These are phyloP conservation scores for Gorsachius goisagi DNA, from an alignment of 2,113 vertebrate species.

Conservation along the genomic window DNA sequence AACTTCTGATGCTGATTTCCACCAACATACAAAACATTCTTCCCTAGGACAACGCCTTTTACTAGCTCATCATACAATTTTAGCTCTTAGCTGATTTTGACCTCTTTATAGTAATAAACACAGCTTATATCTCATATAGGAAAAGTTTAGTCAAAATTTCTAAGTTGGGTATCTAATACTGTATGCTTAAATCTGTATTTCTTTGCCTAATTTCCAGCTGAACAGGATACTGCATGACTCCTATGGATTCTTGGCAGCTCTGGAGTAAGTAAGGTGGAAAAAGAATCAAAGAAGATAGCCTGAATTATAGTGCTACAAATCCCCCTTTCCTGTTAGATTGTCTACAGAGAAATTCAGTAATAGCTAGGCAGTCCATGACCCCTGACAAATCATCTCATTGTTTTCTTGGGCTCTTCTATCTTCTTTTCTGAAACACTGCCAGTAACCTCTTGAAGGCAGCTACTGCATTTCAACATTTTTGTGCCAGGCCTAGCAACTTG, in stretches of 20 bases:
- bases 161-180: neutral
- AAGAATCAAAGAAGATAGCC: neutral
- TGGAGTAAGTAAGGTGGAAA: neutral
- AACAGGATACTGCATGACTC: neutral
- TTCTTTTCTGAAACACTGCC: neutral
- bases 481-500: neutral
- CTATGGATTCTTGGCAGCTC: neutral
- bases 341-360: constrained; percentile 1
- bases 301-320: neutral
- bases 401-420: neutral
- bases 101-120: neutral
- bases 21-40: neutral
- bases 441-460: neutral
- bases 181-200: neutral
- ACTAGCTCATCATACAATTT: neutral
- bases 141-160: neutral
- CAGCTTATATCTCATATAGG: neutral
- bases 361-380: neutral
- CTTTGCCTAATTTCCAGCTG: neutral
- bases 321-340: neutral
- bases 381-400: neutral
- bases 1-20: neutral
- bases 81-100: neutral
- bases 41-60: neutral
- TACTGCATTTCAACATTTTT: neutral